phyloP scores from a whole-genome alignment of 2,888 invertebrate genomes.

The Sepioteuthis lessoniana region DNA sequence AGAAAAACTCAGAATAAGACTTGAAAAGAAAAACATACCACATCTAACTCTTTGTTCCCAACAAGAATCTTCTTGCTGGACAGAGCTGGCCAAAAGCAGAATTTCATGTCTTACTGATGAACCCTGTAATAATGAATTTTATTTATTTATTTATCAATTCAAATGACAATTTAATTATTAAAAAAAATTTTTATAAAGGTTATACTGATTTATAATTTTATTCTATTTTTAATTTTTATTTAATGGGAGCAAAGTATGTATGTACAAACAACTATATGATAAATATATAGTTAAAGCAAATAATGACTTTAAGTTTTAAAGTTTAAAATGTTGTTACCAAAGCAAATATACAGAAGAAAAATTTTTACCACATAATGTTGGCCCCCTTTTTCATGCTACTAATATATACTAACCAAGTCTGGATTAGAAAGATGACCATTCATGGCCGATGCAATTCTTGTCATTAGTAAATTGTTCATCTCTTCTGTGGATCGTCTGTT shows the following conservation, averaged over 20 bases:
- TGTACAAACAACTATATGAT: too few species aligned
- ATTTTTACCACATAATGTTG: too few species aligned
- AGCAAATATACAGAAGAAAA: too few species aligned
- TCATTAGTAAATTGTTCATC: conserved; percentile 87
- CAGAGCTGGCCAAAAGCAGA: conserved; percentile 87
- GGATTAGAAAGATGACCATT: conserved; percentile 79
- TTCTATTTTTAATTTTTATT: too few species aligned
- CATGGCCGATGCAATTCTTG: conserved; percentile 82
- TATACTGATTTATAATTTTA: too few species aligned
- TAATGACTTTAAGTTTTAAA: too few species aligned
- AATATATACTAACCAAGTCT: conserved; percentile 77
- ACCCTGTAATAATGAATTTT: conserved; percentile 59
- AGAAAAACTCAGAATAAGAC: background rate
- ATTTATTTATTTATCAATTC: background rate
- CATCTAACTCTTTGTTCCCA: conserved; percentile 92
- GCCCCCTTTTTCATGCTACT: too few species aligned
- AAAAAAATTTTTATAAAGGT: too few species aligned
- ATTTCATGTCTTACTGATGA: conserved; percentile 91
- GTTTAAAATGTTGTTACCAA: too few species aligned
- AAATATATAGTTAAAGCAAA: too few species aligned
- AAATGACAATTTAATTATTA: too few species aligned
- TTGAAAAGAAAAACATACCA: conserved; percentile 63
- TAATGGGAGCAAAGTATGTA: too few species aligned
- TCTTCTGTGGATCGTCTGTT: conserved; percentile 87
- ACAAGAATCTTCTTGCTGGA: conserved; percentile 93